Conservation (phyloP, 2,113 vertebrate genomes). For the Cebidichthys violaceus region DNA sequence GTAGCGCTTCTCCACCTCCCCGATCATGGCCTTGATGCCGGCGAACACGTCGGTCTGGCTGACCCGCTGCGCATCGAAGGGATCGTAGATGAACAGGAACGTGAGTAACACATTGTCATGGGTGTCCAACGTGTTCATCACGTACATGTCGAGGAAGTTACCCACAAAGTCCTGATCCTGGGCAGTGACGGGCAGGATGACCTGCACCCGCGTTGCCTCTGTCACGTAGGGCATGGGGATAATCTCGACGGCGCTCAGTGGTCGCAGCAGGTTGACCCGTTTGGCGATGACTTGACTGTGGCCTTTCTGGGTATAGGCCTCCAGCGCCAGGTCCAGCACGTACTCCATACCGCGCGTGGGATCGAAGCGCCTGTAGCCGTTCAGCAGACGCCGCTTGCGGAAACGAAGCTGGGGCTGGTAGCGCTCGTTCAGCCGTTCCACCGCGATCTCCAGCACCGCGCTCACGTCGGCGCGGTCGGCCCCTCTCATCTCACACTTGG, state of each 20-base stretch:
- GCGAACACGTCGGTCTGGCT: constrained; percentile 91
- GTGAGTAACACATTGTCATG: constrained; percentile 93
- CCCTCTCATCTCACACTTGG: constrained; percentile 93
- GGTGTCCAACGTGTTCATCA: constrained; percentile 89
- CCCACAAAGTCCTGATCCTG: constrained; percentile 87
- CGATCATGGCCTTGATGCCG: constrained; percentile 89
- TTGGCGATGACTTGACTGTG: constrained; percentile 90
- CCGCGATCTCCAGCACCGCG: constrained; percentile 87
- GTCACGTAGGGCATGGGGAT: constrained; percentile 98
- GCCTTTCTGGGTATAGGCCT: constrained; percentile 92
- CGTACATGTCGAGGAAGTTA: constrained; percentile 93
- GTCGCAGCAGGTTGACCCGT: constrained; percentile 91
- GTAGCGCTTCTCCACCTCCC: constrained; percentile 92
- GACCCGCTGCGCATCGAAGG: constrained; percentile 89
- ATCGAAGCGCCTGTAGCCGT: constrained; percentile 95
- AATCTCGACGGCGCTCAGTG: constrained; percentile 92
- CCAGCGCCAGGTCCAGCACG: constrained; percentile 91
- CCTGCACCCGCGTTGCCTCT: constrained; percentile 92
- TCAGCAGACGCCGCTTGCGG: constrained; percentile 90
- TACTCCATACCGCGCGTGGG: constrained; percentile 97
- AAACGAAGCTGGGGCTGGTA: constrained; percentile 94
- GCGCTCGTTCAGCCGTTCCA: constrained; percentile 90
- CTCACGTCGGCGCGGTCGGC: constrained; percentile 87
- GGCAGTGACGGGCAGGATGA: constrained; percentile 92
- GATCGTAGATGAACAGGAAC: constrained; percentile 92